Percentiles rank a stretch among this genome's conserved stretches.
phyloP scores from a whole-genome alignment of 2,888 invertebrate genomes.

The Ceriagrion tenellum region DNA sequence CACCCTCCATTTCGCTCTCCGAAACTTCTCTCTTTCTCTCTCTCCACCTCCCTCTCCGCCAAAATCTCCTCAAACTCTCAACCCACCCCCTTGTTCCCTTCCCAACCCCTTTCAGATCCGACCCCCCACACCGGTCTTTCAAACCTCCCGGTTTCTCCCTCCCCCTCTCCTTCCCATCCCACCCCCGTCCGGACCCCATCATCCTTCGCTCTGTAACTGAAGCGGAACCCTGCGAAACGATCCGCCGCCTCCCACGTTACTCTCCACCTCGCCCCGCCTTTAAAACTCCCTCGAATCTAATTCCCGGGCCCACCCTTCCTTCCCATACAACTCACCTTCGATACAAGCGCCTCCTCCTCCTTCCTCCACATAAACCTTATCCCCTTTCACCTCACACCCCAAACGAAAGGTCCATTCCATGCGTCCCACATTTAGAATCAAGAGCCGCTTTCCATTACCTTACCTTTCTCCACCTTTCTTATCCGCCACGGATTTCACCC shows the following conservation, averaged over 20 bases:
- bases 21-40: neutral
- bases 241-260: constrained; percentile 6
- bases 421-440: neutral
- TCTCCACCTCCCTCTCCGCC: neutral
- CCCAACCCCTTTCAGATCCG: neutral
- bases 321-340: constrained; percentile 11
- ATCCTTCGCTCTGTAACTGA: neutral
- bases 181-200: neutral
- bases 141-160: neutral
- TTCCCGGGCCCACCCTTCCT: neutral
- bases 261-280: neutral
- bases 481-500: neutral
- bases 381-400: neutral
- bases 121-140: neutral
- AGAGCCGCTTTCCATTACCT: neutral
- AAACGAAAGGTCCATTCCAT: neutral
- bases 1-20: constrained; percentile 28
- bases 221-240: neutral
- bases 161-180: neutral
- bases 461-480: neutral
- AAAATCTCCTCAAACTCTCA: neutral
- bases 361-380: neutral
- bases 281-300: neutral
- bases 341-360: neutral
- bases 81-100: neutral